These are phyloP conservation scores for Papilio polytes DNA, from an alignment of 1,140 invertebrate genomes.

Conservation along the genomic window DNA sequence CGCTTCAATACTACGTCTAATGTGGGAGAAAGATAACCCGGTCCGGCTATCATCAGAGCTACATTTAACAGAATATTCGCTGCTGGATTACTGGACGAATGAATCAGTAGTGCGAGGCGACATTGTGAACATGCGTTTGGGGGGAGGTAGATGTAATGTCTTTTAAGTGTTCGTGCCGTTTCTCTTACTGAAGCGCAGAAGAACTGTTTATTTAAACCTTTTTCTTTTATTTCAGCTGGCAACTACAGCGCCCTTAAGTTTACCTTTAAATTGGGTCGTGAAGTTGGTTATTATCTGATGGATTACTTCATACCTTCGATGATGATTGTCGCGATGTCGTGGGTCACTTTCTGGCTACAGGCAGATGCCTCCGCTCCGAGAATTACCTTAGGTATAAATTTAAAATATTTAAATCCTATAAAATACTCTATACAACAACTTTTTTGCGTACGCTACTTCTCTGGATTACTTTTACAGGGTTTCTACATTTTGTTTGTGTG, in stretches of 20 bases:
- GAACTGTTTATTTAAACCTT: conserved; percentile 33
- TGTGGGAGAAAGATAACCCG: conserved; percentile 90
- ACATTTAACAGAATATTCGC: conserved; percentile 92
- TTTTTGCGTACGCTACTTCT: not conserved
- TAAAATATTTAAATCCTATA: not conserved
- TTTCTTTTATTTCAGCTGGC: conserved; percentile 86
- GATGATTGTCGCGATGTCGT: conserved; percentile 94
- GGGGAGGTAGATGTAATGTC: conserved; percentile 86
- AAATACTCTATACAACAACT: not conserved
- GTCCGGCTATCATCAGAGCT: conserved; percentile 90
- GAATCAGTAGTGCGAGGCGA: conserved; percentile 87
- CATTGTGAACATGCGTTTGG: conserved; percentile 86
- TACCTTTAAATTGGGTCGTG: conserved; percentile 90
- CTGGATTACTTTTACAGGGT: not conserved
- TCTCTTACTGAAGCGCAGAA: conserved; percentile 4
- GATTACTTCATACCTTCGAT: conserved; percentile 96
- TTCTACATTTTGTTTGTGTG: not conserved
- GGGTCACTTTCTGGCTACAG: conserved; percentile 96
- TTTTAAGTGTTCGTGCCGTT: conserved; percentile 57
- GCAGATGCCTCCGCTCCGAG: conserved; percentile 93
- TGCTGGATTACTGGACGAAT: conserved; percentile 89
- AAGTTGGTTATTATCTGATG: conserved; percentile 95
- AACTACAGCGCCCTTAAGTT: conserved; percentile 93
- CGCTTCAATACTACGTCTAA: conserved; percentile 88
- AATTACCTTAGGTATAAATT: conserved; percentile 88